Conservation (phyloP, 1,140 invertebrate genomes). For the Aricia agestis region DNA sequence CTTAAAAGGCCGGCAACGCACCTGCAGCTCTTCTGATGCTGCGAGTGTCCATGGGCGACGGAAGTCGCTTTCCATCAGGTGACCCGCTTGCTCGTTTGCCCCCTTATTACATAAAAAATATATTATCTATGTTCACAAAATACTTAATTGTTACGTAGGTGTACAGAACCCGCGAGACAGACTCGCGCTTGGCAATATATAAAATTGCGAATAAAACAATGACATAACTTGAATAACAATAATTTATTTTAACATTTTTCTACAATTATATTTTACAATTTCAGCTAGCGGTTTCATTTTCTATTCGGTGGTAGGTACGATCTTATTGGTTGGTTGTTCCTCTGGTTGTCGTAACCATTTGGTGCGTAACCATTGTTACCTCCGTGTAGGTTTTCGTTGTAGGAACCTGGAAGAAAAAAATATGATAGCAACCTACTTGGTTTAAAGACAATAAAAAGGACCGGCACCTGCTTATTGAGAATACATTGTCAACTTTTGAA, state of each 20-base stretch:
- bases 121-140: no score
- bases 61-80: no score
- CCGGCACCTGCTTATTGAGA: no score
- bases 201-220: neutral
- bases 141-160: no score
- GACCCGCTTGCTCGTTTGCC: no score
- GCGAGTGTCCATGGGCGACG: no score
- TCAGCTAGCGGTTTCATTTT: neutral
- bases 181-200: neutral
- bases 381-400: conserved; percentile 4
- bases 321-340: neutral
- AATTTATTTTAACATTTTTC: conserved; percentile 5
- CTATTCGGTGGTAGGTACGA: neutral
- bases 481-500: no score
- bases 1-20: no score
- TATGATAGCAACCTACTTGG: no score
- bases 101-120: no score
- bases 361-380: neutral
- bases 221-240: conserved; percentile 8
- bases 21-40: no score
- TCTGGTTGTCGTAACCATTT: neutral
- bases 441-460: neutral
- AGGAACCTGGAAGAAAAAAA: neutral
- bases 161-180: no score
- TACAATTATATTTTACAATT: conserved; percentile 1